Evolutionary conservation across 2,797 vertebrate species (phyloP), one percentile per base, ranked within the genome.

Genomic region (Synanceia verrucosa): DNA sequence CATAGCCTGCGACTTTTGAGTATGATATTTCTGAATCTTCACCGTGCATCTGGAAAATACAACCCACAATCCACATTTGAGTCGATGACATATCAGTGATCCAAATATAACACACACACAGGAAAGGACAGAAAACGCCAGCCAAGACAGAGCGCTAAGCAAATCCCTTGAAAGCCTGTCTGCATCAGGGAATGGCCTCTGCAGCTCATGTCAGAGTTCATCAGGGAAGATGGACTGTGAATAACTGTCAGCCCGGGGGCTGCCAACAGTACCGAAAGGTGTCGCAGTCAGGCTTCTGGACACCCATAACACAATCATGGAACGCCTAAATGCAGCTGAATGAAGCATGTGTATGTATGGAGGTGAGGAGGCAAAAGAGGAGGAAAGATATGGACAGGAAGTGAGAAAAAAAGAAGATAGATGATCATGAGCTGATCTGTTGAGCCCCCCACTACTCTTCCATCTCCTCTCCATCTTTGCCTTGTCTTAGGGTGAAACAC

Each of bases 191-290:
- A 34, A 37, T 52, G 41, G 78, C 26, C 39, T 78, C 55, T 70
- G 70, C 58, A 76, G 82, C 82, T 84, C 74, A 79, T 71, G 81
- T 84, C 84, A 84, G 66, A 81, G 81, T 78, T 65, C 63, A 83
- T 84, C 79, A 68, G 65, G 48, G 34, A 71, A 81, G 51, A 53
- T 39, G 16, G 60, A 51, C 76, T 76, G 65, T 81, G 69, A 81
- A 79, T 2, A 67, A 26, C 61, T 72, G 70, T 52, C 65, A 81
- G 41, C 24, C 29, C 2, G 1, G 43, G n/a, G 1, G 5, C 19
- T 56, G 70, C 51, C 33, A 53, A 60, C 72, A 63, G 66, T 59
- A 66, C 7, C 11, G 44, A 67, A 6, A 48, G 44, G 58, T 75
- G 70, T 75, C 60, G 47, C 44, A 68, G 16, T 59, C 39, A 14